Evolutionary conservation across 1,140 invertebrate species (phyloP), one percentile per base, ranked within the genome.

Genomic region (Aradophagus sp.): DNA sequence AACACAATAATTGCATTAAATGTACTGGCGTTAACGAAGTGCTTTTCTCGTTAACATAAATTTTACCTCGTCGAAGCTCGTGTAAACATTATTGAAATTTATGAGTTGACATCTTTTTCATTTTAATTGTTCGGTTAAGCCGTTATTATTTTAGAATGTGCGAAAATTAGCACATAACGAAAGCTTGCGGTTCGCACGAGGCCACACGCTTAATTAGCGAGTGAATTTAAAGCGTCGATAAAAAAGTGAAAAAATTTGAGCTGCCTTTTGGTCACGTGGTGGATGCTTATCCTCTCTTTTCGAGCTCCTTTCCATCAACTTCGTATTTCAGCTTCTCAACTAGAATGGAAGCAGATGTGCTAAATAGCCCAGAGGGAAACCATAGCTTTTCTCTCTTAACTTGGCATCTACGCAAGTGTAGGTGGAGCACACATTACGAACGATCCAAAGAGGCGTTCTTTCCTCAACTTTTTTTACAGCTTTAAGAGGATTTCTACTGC

Each of bases 301-400:
- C 45, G 8, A 20, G 38, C 44, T 55, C 56, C 48, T 69, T 73
- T 70, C 52, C 68, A 73, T 74, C 72, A 75, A 56, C 47, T 63
- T 63, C 59, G 47, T 52, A 63, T 52, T 63, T 63, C 44, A 44
- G 27, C 44, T 19, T 44, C 42, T 31, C 42, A 36, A 61, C 63
- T 68, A 63, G 36, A 59, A 58, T 77, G 79, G 80, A 77, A 76
- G 76, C 82, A 84, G 82, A 82, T 84, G 82, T 76, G 61, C 79
- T 81, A 82, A 83, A 83, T 82, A 82, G 80, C 80, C 75, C 74
- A 38, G 48, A 67, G 77, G 72, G 80, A 80, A 76, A 76, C 73
- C 72, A 56, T 77, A 80, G 71, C 69, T 70, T 63, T 62, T 42
- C 59, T 72, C 62, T 34, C 20, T 23, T n/a, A n/a, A 44, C 29